Evolutionary conservation across 2,888 invertebrate genomes (phyloP).

Genomic region (Oxycera nigricornis): DNA sequence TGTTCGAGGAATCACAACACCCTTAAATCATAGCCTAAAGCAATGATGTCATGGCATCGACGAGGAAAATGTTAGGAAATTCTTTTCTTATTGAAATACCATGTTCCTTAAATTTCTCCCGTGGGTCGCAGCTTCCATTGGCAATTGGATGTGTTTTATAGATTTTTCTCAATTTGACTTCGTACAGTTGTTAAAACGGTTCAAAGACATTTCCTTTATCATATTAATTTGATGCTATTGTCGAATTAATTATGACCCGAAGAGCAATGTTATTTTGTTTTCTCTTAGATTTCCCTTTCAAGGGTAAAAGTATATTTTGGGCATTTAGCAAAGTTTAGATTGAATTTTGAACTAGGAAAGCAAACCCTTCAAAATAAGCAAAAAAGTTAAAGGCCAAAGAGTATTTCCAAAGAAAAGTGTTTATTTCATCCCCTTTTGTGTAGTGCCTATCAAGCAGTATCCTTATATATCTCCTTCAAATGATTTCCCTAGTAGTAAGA

Average conservation of each 20-base stretch:
- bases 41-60: slow-evolving; percentile 33
- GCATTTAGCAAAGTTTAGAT: too few species aligned
- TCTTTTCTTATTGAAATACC: slow-evolving; percentile 10
- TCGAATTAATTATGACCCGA: slow-evolving; percentile 39
- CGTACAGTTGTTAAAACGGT: not conserved
- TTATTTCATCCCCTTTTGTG: not conserved
- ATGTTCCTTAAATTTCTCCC: too few species aligned
- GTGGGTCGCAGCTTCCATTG: too few species aligned
- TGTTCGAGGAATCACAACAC: slow-evolving; percentile 12
- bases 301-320: not conserved
- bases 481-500: not conserved
- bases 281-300: not conserved
- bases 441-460: too few species aligned
- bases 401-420: not conserved
- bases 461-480: not conserved
- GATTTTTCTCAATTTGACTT: slow-evolving; percentile 9
- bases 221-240: slow-evolving; percentile 33
- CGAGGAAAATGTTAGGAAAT: slow-evolving; percentile 4
- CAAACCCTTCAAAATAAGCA: not conserved
- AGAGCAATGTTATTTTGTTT: slow-evolving; percentile 2
- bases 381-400: not conserved
- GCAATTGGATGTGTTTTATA: too few species aligned
- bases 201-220: not conserved
- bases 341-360: not conserved
- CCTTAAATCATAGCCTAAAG: slow-evolving; percentile 24